Conservation (phyloP, 2,888 invertebrate genomes). For the Nudaria mundana region DNA sequence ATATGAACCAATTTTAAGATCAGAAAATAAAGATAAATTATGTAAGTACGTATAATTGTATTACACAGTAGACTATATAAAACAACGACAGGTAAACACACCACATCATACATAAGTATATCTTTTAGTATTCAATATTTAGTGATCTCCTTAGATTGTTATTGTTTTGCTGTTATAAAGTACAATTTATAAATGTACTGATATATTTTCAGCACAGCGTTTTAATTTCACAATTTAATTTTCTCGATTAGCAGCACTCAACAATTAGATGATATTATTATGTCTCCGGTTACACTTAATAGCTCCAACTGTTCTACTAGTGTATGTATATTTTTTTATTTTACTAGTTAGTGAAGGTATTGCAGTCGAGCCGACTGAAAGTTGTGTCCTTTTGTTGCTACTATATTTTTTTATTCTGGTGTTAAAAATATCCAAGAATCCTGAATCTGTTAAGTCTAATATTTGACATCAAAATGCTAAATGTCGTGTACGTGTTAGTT, state of each 20-base stretch:
- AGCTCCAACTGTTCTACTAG: too few species aligned
- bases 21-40: too few species aligned
- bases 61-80: too few species aligned
- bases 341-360: slow-evolving; percentile 10
- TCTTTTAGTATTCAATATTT: slow-evolving; percentile 23
- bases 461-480: neutral
- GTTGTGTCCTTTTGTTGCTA: slow-evolving; percentile 8
- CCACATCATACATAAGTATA: slow-evolving; percentile 12
- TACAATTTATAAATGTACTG: slow-evolving; percentile 40
- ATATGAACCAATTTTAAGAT: too few species aligned
- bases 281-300: too few species aligned
- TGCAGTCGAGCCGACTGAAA: slow-evolving; percentile 34
- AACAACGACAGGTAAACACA: slow-evolving; percentile 28
- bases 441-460: neutral
- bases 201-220: slow-evolving; percentile 47
- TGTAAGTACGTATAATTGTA: too few species aligned
- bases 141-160: slow-evolving; percentile 32
- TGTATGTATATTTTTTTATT: slow-evolving; percentile 5
- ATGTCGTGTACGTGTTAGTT: slow-evolving; percentile 3
- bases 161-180: slow-evolving; percentile 32
- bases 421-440: slow-evolving; percentile 26
- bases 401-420: slow-evolving; percentile 11
- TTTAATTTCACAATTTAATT: slow-evolving; percentile 39
- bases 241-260: slow-evolving; percentile 19
- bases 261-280: slow-evolving; percentile 30